Percentiles rank a stretch among this genome's conserved stretches.
Conservation (phyloP, 2,888 invertebrate genomes). For the Folsomia manolachei region DNA sequence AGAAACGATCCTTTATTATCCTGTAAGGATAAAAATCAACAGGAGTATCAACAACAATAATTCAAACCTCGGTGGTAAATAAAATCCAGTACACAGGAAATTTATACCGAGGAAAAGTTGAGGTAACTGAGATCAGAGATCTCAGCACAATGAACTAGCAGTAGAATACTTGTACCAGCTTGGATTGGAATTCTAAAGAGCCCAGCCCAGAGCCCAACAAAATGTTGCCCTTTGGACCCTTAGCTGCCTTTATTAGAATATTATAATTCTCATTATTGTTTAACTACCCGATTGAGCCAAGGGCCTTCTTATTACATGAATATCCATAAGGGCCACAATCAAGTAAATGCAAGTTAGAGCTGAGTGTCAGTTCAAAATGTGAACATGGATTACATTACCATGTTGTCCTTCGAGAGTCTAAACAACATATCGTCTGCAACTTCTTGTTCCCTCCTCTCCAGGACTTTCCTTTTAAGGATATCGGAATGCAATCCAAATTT, state of each 20-base stretch:
- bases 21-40: conserved; percentile 14
- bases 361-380: neutral
- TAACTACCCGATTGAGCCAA: neutral
- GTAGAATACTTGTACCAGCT: no score
- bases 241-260: conserved; percentile 1
- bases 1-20: no score
- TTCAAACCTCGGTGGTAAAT: neutral
- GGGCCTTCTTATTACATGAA: neutral
- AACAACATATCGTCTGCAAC: no score
- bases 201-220: conserved; percentile 4
- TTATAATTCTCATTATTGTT: conserved; percentile 7
- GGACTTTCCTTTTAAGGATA: conserved; percentile 10
- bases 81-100: no score
- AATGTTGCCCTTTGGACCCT: conserved; percentile 13
- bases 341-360: neutral
- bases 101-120: no score
- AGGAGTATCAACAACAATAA: conserved; percentile 9
- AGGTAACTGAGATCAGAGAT: no score
- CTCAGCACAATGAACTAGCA: no score
- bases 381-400: no score
- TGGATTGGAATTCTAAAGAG: neutral
- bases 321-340: neutral
- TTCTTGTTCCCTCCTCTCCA: neutral
- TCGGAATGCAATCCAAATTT: conserved; percentile 14
- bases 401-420: no score